Evolutionary conservation across 1,140 invertebrate genomes (phyloP).

Genomic region (Atta colombica): DNA sequence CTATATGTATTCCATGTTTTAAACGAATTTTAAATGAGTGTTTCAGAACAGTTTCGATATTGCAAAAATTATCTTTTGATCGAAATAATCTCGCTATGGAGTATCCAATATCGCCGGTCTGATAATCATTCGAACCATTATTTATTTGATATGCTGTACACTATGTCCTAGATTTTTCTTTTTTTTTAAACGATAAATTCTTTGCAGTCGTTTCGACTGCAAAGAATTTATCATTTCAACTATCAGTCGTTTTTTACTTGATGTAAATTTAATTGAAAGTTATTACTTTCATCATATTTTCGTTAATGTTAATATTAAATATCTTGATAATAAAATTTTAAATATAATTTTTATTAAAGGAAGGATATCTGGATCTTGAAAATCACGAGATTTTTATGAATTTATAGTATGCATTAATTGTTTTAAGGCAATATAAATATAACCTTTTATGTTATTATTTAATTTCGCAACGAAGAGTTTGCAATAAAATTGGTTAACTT

Average conservation of each 20-base stretch:
- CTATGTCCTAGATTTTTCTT: background rate
- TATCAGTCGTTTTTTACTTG: background rate
- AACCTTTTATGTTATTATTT: background rate
- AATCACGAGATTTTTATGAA: background rate
- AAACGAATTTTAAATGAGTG: slow-evolving; percentile 59
- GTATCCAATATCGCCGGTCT: slow-evolving; percentile 8
- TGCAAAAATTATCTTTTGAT: slow-evolving; percentile 55
- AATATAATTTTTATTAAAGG: background rate
- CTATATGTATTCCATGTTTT: slow-evolving; percentile 36
- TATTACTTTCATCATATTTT: background rate
- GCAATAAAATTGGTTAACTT: background rate
- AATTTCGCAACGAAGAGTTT: background rate
- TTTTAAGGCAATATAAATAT: background rate
- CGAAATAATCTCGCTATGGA: slow-evolving; percentile 26
- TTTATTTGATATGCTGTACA: slow-evolving; percentile 23
- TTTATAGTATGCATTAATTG: background rate
- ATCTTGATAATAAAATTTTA: background rate
- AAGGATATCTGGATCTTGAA: background rate
- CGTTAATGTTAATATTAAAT: slow-evolving; percentile 5
- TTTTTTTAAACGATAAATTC: slow-evolving; percentile 34
- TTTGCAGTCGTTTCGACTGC: background rate
- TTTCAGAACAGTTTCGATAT: slow-evolving; percentile 27
- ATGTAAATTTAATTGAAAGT: slow-evolving; percentile 9
- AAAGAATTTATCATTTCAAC: too few relatives aligned
- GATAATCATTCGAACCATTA: slow-evolving; percentile 30